Evolutionary conservation across 2,797 vertebrate species (phyloP), one percentile per base, ranked within the genome.

Genomic region (Philypnodon macrostomus): DNA sequence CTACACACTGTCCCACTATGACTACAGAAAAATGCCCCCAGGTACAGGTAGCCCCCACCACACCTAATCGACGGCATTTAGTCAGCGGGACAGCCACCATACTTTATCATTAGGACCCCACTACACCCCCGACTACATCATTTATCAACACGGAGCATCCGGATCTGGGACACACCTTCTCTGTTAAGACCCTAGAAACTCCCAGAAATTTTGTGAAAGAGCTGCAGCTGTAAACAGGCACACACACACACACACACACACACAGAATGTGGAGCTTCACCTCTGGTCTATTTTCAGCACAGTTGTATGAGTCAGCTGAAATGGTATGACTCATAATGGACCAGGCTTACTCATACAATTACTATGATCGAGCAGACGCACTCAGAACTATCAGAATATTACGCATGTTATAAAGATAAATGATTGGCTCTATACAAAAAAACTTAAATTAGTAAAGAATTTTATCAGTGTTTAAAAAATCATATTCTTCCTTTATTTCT

Each of bases 61-160:
- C 23, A 48, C 14, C 24, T 37, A 67, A 77, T 45, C 33, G 59
- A 50, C 34, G 55, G 69, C 52, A 48, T 60, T 73, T 63, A 75
- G 46, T 42, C 17, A 24, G 47, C 13, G 16, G 37, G 53, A 67
- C 67, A 58, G 58, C 1, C 29, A 17, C 41, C 33, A 32, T 73
- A 54, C 52, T 64, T 84, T 57, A 66, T 79, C 57, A 67, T 73
- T 60, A 73, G 11, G 33, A 24, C 29, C 57, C 52, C 32, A 36
- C 41, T 46, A 53, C 7, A 36, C 41, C 71, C 47, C 63, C 35
- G 50, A 33, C 36, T 27, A 32, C 48, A 47, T 52, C 64, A 77
- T 70, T 74, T 40, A 74, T 84, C 80, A 82, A 32, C 2, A 10
- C 40, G 30, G 65, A 71, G 67, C 45, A 44, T 50, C 51, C 17